Base-by-base conservation (phyloP, 2,888 invertebrate genomes). In the Leptinotarsa rubiginosa region DNA sequence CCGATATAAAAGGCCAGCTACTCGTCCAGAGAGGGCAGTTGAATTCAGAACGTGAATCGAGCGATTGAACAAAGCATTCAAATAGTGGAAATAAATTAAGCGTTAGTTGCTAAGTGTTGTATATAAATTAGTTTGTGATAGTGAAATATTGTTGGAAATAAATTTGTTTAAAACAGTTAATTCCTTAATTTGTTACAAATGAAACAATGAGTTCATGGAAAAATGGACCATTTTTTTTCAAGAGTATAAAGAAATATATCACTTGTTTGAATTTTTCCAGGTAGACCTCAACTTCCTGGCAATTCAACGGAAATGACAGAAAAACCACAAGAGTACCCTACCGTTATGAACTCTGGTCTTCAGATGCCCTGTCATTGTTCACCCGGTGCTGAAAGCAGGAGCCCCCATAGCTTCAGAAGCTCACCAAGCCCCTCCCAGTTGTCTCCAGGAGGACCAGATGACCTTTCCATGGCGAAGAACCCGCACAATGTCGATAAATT, bases 381-480 rank as follows among this genome's bases (percentile, higher is more conserved):
- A 13, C 87, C 87, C 31, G 82, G 81, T 22, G 80, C 83, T 4
- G 85, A 82, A 64, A 84, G 81, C 65, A 77, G 82, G 54, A 85
- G 85, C 77, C 85, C 85, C 1, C 75, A 79, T 7, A 85, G 81
- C 71, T 77, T 75, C 25, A 78, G 80, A 50, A 84, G 83, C 77
- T 85, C 82, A 50, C 84, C 80, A 77, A 85, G 86, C 62, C 85
- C 86, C 0, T 79, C 85, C 47, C 83, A 86, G 59, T 76, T 86
- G 13, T 87, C 87, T 12, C 87, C 87, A 12, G 86, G 86, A 16
- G 85, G 86, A 16, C 87, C 87, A 1, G 85, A 87, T 71, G 87
- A 87, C 76, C 80, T 87, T 10, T 86, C 87, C 1, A 77, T 87
- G 62, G 73, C 83, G 1, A 84, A 85, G 70, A 79, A 70, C 52